Base-by-base conservation (phyloP, 2,113 vertebrate genomes). In the Brienomyrus brachyistius region DNA sequence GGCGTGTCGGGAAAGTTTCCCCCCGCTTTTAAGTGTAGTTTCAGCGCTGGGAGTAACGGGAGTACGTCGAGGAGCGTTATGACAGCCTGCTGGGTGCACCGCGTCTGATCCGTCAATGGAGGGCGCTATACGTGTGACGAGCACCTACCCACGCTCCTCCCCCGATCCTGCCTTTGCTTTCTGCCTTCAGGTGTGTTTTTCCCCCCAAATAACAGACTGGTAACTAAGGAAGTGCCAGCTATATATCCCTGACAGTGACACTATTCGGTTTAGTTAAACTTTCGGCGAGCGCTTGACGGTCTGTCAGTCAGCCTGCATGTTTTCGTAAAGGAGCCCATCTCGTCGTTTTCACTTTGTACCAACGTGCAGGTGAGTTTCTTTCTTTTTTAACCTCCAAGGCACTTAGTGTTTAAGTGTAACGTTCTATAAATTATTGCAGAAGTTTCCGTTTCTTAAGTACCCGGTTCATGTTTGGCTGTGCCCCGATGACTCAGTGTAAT, bases 121-220 rank as follows among this genome's bases (percentile, higher is more conserved):
- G 82, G 40, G 82, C 43, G 82, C 82, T 47, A 85, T 45, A 48
- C 4, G 23, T 85, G 45, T 50, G 50, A 48, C 8, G 43, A 85
- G 19, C 43, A 62, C 62, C 4, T 47, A 62, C 48, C 17, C 31
- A 27, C 15, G 52, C n/a, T 52, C 80, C 77, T 92, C 91, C 93
- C 40, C 27, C 11, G 50, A 5, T 52, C 80, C 77, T 92, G 90
- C 93, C 88, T 93, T 92, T 43, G 40, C 54, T 40, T 86, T 19
- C 62, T 50, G 11, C 86, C 83, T 77, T 56, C 62, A 89, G 82
- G 62, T 89, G 59, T 17, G 35, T 88, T 40, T 40, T 47, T 40
- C 13, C n/a, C 40, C 77, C 35, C 74, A 80, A 77, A 80, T 80
- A 80, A 80, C 62, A 11, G 3, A 43, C 15, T 17, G 74, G 74